Evolutionary conservation across 2,888 invertebrate genomes (phyloP).

Genomic region (Acrobasis consociella): DNA sequence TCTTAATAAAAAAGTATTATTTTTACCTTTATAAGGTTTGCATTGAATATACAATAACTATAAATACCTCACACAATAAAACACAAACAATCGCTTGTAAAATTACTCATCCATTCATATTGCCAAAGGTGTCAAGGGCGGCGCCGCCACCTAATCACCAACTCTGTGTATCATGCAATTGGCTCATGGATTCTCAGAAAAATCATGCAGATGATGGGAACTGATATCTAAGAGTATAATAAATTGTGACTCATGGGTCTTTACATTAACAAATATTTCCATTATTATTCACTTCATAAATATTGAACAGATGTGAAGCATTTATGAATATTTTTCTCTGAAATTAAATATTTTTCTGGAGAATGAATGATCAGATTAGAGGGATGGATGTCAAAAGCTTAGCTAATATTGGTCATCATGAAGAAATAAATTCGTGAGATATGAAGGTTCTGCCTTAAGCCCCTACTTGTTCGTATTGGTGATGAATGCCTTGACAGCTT

Average conservation of each 20-base stretch:
- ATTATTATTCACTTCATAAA: conserved; percentile 40
- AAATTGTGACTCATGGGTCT: conserved; percentile 51
- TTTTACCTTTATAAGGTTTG: not conserved
- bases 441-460: too few species aligned
- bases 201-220: conserved; percentile 60
- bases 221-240: conserved; percentile 54
- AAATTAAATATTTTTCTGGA: not conserved
- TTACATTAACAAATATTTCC: not conserved
- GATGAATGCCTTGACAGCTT: too few species aligned
- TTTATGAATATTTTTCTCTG: not conserved
- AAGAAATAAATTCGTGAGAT: not conserved
- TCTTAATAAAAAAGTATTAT: not conserved
- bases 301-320: conserved; percentile 30
- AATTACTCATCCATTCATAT: conserved; percentile 56
- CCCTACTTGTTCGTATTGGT: too few species aligned
- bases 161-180: conserved; percentile 53
- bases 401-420: not conserved
- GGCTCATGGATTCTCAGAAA: conserved; percentile 65
- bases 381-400: not conserved
- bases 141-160: conserved; percentile 44
- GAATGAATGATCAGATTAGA: not conserved
- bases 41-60: not conserved
- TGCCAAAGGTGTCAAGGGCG: conserved; percentile 52
- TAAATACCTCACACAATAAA: conserved; percentile 29
- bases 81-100: conserved; percentile 27